Evolutionary conservation across 2,113 vertebrate genomes (phyloP).

Genomic region (Solea solea): DNA sequence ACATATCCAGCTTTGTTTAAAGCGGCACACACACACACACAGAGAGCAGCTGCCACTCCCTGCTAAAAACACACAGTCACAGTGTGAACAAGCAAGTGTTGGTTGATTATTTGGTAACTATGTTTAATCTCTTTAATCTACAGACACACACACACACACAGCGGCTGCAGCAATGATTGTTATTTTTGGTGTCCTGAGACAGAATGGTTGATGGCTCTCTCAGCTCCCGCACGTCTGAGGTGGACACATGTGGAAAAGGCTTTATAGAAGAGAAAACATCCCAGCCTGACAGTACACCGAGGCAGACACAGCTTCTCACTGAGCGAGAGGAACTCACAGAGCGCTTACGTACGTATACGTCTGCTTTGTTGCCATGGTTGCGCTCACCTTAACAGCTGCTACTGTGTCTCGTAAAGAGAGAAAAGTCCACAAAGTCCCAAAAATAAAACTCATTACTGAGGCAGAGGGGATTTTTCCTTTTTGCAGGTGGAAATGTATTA

Average conservation of each 20-base stretch:
- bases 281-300: constrained; percentile 14
- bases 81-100: constrained; percentile 20
- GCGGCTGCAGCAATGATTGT: constrained; percentile 4
- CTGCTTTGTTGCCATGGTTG: constrained; percentile 72
- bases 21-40: constrained; percentile 23
- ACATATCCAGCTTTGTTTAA: constrained; percentile 45
- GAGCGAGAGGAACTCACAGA: constrained; percentile 50
- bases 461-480: constrained; percentile 20
- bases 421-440: constrained; percentile 11
- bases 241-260: constrained; percentile 41
- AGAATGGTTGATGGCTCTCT: constrained; percentile 8
- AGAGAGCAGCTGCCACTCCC: constrained; percentile 13
- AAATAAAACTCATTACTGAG: constrained; percentile 46
- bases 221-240: constrained; percentile 26
- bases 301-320: constrained; percentile 50
- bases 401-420: constrained; percentile 22
- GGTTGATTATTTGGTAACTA: constrained; percentile 5
- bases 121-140: constrained; percentile 28
- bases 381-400: constrained; percentile 42
- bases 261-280: constrained; percentile 40
- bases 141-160: constrained; percentile 13
- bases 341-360: constrained; percentile 29
- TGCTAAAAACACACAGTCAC: constrained; percentile 1
- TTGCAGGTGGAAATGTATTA: constrained; percentile 26
- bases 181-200: constrained; percentile 1